phyloP scores from a whole-genome alignment of 2,113 vertebrate species.

The Oncorhynchus tshawytscha region DNA sequence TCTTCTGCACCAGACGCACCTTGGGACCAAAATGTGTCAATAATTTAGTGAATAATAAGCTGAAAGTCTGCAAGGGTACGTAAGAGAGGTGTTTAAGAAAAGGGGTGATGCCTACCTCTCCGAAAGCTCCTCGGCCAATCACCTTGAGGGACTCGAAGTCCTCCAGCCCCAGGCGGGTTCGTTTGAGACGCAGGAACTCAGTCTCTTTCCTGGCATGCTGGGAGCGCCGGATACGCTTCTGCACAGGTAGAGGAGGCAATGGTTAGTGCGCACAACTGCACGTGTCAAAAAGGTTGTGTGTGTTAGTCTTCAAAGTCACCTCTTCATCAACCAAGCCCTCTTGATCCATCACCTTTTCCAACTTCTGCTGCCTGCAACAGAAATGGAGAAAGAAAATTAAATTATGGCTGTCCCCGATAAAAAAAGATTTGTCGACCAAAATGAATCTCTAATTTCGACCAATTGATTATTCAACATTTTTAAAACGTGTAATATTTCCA shows the following conservation, averaged over 20 bases:
- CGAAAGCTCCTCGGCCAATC: conserved; percentile 76
- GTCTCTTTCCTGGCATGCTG: conserved; percentile 77
- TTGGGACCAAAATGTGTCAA: conserved; percentile 44
- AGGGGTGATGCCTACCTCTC: conserved; percentile 61
- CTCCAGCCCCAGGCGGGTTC: conserved; percentile 74
- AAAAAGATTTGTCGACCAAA: no score
- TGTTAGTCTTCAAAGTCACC: conserved; percentile 67
- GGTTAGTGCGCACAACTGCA: neutral
- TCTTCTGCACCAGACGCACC: conserved; percentile 98
- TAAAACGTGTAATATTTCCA: no score
- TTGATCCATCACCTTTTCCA: conserved; percentile 99
- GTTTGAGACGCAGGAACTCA: conserved; percentile 74
- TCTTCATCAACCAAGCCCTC: conserved; percentile 97
- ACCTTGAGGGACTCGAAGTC: conserved; percentile 79
- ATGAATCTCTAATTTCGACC: no score
- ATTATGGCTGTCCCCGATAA: no score
- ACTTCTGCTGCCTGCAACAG: conserved; percentile 86
- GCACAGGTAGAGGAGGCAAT: conserved; percentile 18
- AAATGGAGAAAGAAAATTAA: neutral
- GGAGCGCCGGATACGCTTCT: conserved; percentile 74
- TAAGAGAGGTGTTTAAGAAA: no score
- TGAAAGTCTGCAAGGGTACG: neutral
- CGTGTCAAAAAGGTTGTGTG: no score
- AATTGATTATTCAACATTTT: no score
- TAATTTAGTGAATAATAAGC: neutral